Evolutionary conservation across 2,888 invertebrate species (phyloP), one percentile per base, ranked within the genome.

Genomic region (Nasonia oneida): DNA sequence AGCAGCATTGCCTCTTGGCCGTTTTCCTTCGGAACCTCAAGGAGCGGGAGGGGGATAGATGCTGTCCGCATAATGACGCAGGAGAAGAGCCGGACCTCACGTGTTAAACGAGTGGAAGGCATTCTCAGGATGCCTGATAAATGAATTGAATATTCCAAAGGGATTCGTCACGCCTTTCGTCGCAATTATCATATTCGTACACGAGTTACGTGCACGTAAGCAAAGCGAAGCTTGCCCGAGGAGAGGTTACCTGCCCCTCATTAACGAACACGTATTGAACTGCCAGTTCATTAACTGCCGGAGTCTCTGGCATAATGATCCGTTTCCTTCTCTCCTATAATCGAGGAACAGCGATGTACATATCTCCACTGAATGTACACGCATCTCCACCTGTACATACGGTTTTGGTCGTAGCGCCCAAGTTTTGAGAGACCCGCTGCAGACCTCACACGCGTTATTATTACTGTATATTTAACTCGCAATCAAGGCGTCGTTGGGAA

Each of bases 381-480:
- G 14, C 37, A 70, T 47, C 8, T 47, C 8, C 14, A 47, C 8
- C 8, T 53, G 15, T 53, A 53, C 18, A 39, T 5, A 71, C 71
- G 37, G 71, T 70, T 33, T 70, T 37, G 37, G 70, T n/a, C 71
- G 33, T 0, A 67, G 42, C 50, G 50, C 33, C 8, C 47, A 61
- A 50, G 47, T 83, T 81, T 83, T 78, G 80, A 8, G 12, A 37
- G 18, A 3, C 23, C 4, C 14, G 29, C 29, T 8, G 5, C 0
- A 71, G 71, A 14, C 33, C 12, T 39, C 86, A 79, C 84, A 87
- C 84, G 84, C 81, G 75, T 83, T 85, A 88, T 81, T 79, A 87
- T 82, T 77, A 77, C 39, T 77, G 47, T 50, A 78, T 75, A 78
- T 75, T 74, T 50, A 75, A 75, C 50, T 50, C 64, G 78, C 78